phyloP scores from a whole-genome alignment of 2,888 invertebrate genomes.

The Drosophila neotestacea region DNA sequence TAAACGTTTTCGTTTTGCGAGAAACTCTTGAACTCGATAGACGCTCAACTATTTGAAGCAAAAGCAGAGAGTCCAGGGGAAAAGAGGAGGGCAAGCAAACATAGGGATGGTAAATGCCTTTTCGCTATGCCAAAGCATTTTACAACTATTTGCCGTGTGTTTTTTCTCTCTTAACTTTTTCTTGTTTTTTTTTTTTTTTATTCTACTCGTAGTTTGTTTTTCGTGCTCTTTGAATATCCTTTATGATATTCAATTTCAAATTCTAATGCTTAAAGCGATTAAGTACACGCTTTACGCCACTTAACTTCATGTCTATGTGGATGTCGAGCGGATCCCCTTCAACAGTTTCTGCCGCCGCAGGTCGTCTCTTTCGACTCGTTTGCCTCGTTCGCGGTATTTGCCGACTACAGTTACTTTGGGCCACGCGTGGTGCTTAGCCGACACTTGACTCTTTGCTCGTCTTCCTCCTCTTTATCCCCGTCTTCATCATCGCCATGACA shows the following conservation, averaged over 20 bases:
- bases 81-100: background rate
- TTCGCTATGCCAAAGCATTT: slow-evolving; percentile 43
- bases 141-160: slow-evolving; percentile 67
- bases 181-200: slow-evolving; percentile 8
- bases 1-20: slow-evolving; percentile 28
- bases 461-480: slow-evolving; percentile 11
- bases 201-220: slow-evolving; percentile 37
- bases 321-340: slow-evolving; percentile 18
- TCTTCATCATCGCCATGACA: slow-evolving; percentile 60
- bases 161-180: slow-evolving; percentile 10
- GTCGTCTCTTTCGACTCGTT: slow-evolving; percentile 48
- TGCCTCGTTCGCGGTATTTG: slow-evolving; percentile 30
- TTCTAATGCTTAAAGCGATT: slow-evolving; percentile 83
- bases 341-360: slow-evolving; percentile 34
- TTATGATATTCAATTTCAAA: slow-evolving; percentile 81
- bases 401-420: slow-evolving; percentile 70
- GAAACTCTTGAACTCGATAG: slow-evolving; percentile 40
- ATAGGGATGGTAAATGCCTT: slow-evolving; percentile 29
- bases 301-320: slow-evolving; percentile 75
- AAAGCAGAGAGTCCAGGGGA: slow-evolving; percentile 5
- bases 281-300: slow-evolving; percentile 81
- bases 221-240: slow-evolving; percentile 69
- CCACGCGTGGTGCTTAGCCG: slow-evolving; percentile 57
- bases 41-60: slow-evolving; percentile 55
- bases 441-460: slow-evolving; percentile 66